Percentiles rank a stretch among this genome's conserved stretches.
These are phyloP conservation scores for Macrocentrus cingulum DNA, from an alignment of 1,140 invertebrate genomes.

Conservation along the genomic window DNA sequence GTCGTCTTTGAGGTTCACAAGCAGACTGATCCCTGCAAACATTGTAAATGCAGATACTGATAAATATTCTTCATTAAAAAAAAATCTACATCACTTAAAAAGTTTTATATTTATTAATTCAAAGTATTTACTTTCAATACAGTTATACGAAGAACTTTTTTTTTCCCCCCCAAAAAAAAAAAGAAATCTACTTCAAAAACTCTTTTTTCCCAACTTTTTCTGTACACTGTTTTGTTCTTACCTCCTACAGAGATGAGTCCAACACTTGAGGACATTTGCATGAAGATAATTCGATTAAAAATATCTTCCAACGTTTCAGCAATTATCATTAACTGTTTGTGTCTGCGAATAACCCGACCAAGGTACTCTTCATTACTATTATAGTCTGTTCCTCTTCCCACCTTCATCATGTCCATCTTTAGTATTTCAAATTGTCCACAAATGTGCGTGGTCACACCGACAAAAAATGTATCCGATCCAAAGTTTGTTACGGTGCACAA, in stretches of 20 bases:
- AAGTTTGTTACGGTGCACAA: constrained; percentile 28
- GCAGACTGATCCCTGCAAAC: constrained; percentile 25
- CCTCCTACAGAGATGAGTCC: constrained; percentile 16
- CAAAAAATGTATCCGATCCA: constrained; percentile 38
- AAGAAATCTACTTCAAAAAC: too few species aligned
- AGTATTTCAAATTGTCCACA: constrained; percentile 31
- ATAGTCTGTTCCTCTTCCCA: constrained; percentile 14
- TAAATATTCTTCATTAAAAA: too few species aligned
- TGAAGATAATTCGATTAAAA: constrained; percentile 28
- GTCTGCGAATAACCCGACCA: constrained; percentile 17
- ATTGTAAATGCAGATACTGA: too few species aligned
- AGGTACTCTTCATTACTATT: constrained; percentile 9
- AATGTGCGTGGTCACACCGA: constrained; percentile 27
- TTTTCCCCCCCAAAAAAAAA: too few species aligned
- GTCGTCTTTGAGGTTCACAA: constrained; percentile 20
- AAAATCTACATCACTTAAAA: neutral
- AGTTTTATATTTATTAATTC: neutral
- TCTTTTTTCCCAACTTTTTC: too few species aligned
- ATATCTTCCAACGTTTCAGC: constrained; percentile 25
- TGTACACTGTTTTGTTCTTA: neutral
- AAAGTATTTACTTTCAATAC: too few species aligned
- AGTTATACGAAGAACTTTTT: too few species aligned
- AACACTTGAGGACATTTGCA: constrained; percentile 25
- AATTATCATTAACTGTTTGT: constrained; percentile 19
- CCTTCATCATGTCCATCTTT: constrained; percentile 14